These are phyloP conservation scores for Sinopyrophorus schimmeli DNA, from an alignment of 2,888 invertebrate genomes.

Conservation along the genomic window DNA sequence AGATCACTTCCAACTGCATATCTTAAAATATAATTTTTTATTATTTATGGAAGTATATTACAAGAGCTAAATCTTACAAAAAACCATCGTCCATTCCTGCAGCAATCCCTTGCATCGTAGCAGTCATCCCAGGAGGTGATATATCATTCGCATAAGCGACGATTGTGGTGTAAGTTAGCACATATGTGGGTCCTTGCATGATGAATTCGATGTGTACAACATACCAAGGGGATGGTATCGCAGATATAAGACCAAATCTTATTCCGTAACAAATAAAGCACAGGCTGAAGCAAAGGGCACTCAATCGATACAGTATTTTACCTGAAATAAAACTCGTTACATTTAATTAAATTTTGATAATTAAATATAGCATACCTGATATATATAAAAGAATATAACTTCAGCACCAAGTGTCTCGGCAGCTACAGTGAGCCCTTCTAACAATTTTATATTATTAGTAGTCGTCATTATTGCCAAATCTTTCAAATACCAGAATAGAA, in stretches of 20 bases:
- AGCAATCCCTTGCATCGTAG: slow-evolving; percentile 83
- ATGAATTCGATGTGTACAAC: slow-evolving; percentile 77
- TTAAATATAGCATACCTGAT: too few species aligned
- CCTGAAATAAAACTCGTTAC: too few species aligned
- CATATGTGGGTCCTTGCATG: slow-evolving; percentile 86
- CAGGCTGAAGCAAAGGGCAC: slow-evolving; percentile 75
- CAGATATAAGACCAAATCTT: slow-evolving; percentile 73
- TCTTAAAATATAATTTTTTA: slow-evolving; percentile 56
- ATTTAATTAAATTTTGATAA: too few species aligned
- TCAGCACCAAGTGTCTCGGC: slow-evolving; percentile 80
- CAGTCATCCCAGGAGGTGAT: slow-evolving; percentile 68
- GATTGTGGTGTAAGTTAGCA: slow-evolving; percentile 80
- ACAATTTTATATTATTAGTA: slow-evolving; percentile 70
- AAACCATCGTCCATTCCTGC: slow-evolving; percentile 89
- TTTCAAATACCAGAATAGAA: slow-evolving; percentile 84
- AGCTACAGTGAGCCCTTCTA: slow-evolving; percentile 79
- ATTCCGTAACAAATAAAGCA: slow-evolving; percentile 77
- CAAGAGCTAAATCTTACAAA: slow-evolving; percentile 10
- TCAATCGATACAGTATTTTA: slow-evolving; percentile 76
- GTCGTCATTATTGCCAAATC: slow-evolving; percentile 69
- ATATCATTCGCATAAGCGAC: slow-evolving; percentile 65
- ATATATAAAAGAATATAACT: slow-evolving; percentile 74
- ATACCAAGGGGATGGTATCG: slow-evolving; percentile 81
- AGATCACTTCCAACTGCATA: slow-evolving; percentile 75
- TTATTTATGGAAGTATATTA: slow-evolving; percentile 14